Percentiles rank a stretch among this genome's conserved stretches.
These are phyloP conservation scores for Molossus alvarezi DNA, from an alignment of 2,797 vertebrate genomes.

Conservation along the genomic window DNA sequence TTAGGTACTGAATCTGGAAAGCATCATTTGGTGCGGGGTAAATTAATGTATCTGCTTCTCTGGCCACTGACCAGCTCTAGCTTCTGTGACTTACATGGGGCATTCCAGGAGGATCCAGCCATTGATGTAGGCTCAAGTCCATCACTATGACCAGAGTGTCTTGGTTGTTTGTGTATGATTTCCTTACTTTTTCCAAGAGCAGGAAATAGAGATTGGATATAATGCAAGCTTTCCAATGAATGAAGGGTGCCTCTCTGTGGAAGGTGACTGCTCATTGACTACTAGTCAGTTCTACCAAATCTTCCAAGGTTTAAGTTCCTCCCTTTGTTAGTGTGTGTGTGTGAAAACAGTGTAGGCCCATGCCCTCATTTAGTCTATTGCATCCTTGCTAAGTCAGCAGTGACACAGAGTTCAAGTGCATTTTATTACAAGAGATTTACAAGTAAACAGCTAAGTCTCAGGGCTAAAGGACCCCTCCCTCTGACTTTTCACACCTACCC, in stretches of 20 bases:
- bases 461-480: neutral
- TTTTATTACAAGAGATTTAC: constrained; percentile 27
- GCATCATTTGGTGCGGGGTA: neutral
- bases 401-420: neutral
- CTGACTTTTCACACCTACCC: neutral
- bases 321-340: too few relatives aligned
- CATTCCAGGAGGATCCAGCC: too few relatives aligned
- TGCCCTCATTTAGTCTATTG: neutral
- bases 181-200: neutral
- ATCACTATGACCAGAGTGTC: neutral
- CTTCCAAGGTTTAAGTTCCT: neutral
- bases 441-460: neutral
- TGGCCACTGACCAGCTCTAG: neutral
- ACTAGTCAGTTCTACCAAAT: neutral
- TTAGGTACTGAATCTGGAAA: neutral
- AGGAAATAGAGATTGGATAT: neutral
- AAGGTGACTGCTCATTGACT: neutral
- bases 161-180: neutral
- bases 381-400: neutral
- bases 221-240: neutral
- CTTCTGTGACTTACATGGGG: neutral
- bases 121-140: neutral
- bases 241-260: neutral
- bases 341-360: neutral
- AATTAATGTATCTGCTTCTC: neutral